These are phyloP conservation scores for Octopus sinensis DNA, from an alignment of 1,140 invertebrate genomes.

Conservation along the genomic window DNA sequence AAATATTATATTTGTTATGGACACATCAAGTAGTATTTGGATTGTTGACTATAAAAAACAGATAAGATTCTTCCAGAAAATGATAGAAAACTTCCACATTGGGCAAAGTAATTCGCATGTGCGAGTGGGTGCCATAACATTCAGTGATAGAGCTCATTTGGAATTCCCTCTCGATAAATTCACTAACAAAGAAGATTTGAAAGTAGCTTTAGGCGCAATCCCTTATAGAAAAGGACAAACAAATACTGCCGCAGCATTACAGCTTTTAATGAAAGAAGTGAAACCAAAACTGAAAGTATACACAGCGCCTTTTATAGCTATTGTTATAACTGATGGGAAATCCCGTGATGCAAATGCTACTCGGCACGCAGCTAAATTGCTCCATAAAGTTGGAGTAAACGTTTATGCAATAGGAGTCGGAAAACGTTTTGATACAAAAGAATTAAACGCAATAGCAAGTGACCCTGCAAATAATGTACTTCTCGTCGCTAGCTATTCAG, in stretches of 20 bases:
- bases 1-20: slow-evolving; percentile 38
- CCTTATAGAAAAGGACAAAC: slow-evolving; percentile 23
- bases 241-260: slow-evolving; percentile 19
- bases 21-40: slow-evolving; percentile 38
- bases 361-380: slow-evolving; percentile 13
- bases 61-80: slow-evolving; percentile 30
- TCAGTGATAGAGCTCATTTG: slow-evolving; percentile 29
- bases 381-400: background rate
- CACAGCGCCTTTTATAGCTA: slow-evolving; percentile 29
- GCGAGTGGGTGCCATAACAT: slow-evolving; percentile 39
- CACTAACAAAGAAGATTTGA: slow-evolving; percentile 2
- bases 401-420: background rate
- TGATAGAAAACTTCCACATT: slow-evolving; percentile 32
- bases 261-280: background rate
- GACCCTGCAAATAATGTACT: too few relatives aligned
- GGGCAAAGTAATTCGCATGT: slow-evolving; percentile 25
- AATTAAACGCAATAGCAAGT: too few relatives aligned
- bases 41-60: slow-evolving; percentile 29
- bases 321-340: slow-evolving; percentile 29
- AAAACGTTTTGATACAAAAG: too few relatives aligned
- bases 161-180: slow-evolving; percentile 32
- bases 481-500: too few relatives aligned
- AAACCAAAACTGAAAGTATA: background rate
- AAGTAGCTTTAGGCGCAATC: slow-evolving; percentile 8
- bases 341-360: slow-evolving; percentile 18